These are phyloP conservation scores for Cecidostiba fungosa DNA, from an alignment of 2,888 invertebrate genomes.

Conservation along the genomic window DNA sequence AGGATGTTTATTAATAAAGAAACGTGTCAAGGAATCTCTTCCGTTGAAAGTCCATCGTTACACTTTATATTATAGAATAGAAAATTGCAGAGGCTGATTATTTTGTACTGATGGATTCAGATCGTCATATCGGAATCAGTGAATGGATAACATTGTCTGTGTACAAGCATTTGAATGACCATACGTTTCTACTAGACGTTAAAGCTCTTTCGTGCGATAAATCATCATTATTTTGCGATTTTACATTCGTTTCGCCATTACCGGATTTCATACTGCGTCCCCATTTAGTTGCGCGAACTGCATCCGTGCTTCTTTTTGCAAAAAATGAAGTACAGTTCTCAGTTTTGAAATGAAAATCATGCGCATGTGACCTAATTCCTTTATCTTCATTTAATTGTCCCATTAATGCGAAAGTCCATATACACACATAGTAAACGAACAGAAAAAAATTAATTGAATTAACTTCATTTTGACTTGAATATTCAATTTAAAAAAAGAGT, in stretches of 20 bases:
- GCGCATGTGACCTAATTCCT: constrained; percentile 27
- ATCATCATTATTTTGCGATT: constrained; percentile 60
- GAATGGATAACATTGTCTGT: constrained; percentile 14
- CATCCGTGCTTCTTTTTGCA: constrained; percentile 26
- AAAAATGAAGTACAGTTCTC: constrained; percentile 15
- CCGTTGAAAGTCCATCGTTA: too few species aligned
- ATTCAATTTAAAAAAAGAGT: constrained; percentile 14
- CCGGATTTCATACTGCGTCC: constrained; percentile 31
- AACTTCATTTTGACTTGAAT: constrained; percentile 3
- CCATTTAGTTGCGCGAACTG: constrained; percentile 47
- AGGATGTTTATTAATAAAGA: too few species aligned
- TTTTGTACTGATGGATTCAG: not conserved
- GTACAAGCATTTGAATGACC: constrained; percentile 29
- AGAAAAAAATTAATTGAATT: not conserved
- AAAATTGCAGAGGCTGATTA: too few species aligned
- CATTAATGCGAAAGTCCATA: constrained; percentile 14
- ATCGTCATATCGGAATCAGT: constrained; percentile 20
- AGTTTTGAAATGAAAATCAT: constrained; percentile 52
- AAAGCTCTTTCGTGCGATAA: constrained; percentile 51
- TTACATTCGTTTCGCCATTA: constrained; percentile 59
- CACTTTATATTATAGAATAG: too few species aligned
- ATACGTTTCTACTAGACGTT: constrained; percentile 23
- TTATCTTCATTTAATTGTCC: not conserved
- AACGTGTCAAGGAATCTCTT: too few species aligned
- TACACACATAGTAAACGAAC: not conserved